phyloP scores from a whole-genome alignment of 2,888 invertebrate genomes.

The Phengaris arion region DNA sequence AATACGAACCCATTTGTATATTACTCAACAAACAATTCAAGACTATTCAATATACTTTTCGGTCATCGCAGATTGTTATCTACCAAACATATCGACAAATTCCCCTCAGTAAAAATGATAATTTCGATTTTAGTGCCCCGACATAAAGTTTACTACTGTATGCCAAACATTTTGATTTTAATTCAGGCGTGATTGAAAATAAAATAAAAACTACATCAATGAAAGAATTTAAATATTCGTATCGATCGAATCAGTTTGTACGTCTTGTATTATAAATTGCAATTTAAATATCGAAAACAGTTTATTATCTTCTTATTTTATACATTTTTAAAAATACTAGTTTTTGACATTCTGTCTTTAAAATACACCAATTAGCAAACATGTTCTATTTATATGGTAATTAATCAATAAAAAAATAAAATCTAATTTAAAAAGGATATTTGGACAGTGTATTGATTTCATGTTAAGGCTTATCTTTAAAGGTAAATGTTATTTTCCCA shows the following conservation, averaged over 20 bases:
- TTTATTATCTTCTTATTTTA: background rate
- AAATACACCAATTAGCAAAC: background rate
- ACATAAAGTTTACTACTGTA: background rate
- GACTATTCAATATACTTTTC: constrained; percentile 70
- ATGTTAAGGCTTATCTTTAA: too few species aligned
- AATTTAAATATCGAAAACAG: constrained; percentile 1
- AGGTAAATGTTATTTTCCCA: too few species aligned
- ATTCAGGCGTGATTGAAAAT: constrained; percentile 30
- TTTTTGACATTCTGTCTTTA: background rate
- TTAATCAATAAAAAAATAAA: too few species aligned
- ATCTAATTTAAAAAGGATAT: too few species aligned
- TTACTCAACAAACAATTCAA: constrained; percentile 67
- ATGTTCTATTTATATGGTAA: too few species aligned
- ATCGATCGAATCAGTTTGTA: constrained; percentile 21
- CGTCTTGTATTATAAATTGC: constrained; percentile 11
- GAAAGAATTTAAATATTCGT: constrained; percentile 34
- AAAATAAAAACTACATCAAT: constrained; percentile 30
- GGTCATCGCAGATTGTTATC: constrained; percentile 67
- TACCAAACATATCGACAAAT: constrained; percentile 38
- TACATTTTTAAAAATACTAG: background rate
- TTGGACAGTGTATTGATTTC: too few species aligned
- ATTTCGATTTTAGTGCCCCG: constrained; percentile 28
- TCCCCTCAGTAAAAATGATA: constrained; percentile 31
- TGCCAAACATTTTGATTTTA: constrained; percentile 29
- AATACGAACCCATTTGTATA: constrained; percentile 68